phyloP scores from a whole-genome alignment of 1,140 invertebrate species.

The fruit fly (Drosophila melanogaster) region Release_6_plus_ISO1_MT NT_033779.5:20711501-20712000 shows the following conservation, averaged over 20 bases:
- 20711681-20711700: neutral
- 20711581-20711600: no score
- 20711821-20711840: neutral
- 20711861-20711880: slow-evolving; percentile 40
- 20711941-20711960: neutral
- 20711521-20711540: neutral
- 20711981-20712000: slow-evolving; percentile 4
- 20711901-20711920: slow-evolving; percentile 34
- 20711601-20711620: no score
- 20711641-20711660: no score
- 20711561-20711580: neutral
- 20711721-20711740: neutral
- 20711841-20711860: slow-evolving; percentile 29
- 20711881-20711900: slow-evolving; percentile 46
- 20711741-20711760: neutral
- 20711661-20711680: neutral
- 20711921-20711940: no score
- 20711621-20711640: no score
- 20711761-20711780: slow-evolving; percentile 1
- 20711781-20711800: slow-evolving; percentile 2
- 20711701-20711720: neutral
- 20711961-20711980: neutral
- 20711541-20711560: neutral
- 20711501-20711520: slow-evolving; percentile 2
- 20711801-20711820: slow-evolving; percentile 10